Percentiles rank a stretch among this genome's conserved stretches.
Evolutionary conservation across 2,888 invertebrate species (phyloP).

Genomic region (Pterostichus madidus): DNA sequence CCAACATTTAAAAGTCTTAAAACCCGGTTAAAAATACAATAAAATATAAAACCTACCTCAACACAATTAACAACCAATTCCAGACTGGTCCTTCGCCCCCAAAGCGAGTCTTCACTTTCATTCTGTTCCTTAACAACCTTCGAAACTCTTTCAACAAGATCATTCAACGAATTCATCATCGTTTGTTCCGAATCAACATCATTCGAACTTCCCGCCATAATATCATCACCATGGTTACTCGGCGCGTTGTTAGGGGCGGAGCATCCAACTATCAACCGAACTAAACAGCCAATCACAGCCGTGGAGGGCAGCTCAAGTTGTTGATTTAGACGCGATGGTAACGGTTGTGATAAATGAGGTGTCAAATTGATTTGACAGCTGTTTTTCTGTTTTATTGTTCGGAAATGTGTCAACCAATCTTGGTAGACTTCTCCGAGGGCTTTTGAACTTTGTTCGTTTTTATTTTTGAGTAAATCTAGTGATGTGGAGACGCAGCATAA

Average conservation of each 20-base stretch:
- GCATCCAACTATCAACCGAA: not conserved
- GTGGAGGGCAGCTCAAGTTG: not conserved
- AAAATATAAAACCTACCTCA: slow-evolving; percentile 78
- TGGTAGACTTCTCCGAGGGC: slow-evolving; percentile 70
- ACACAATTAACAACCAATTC: slow-evolving; percentile 81
- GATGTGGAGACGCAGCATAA: not conserved
- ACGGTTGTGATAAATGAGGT: slow-evolving; percentile 72
- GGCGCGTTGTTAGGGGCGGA: not conserved
- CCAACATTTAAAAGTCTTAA: too few relatives aligned
- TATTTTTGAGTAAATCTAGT: slow-evolving; percentile 72
- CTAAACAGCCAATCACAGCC: not conserved
- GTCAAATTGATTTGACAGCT: slow-evolving; percentile 18
- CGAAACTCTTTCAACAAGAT: slow-evolving; percentile 8
- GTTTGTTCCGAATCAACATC: not conserved
- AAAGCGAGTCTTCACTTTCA: slow-evolving; percentile 75
- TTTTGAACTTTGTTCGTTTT: slow-evolving; percentile 61
- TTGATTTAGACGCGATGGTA: slow-evolving; percentile 72
- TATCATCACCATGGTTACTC: not conserved
- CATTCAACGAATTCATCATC: not conserved
- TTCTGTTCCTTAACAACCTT: slow-evolving; percentile 75
- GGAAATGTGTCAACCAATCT: slow-evolving; percentile 71
- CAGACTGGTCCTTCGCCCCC: slow-evolving; percentile 78
- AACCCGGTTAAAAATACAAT: too few relatives aligned
- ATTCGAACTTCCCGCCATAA: not conserved
- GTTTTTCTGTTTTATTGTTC: slow-evolving; percentile 59